A percentile compares a stretch with the other conserved stretches of the same genome.
These are phyloP conservation scores for Lepidostoma basale DNA, from an alignment of 1,140 invertebrate genomes.

Conservation along the genomic window DNA sequence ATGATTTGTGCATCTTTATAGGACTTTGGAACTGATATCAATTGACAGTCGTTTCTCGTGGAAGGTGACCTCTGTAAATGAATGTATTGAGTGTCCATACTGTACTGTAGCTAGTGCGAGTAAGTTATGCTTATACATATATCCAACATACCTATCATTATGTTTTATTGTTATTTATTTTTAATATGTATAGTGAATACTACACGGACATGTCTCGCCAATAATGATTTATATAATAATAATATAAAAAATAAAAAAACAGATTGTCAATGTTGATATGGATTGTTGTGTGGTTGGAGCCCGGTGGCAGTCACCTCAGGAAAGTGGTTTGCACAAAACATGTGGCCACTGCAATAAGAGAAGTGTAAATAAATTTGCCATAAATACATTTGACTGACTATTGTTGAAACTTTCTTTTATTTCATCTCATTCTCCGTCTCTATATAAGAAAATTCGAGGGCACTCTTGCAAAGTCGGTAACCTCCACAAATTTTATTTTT, in stretches of 20 bases:
- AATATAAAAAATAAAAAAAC: too few species aligned
- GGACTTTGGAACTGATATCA: too few species aligned
- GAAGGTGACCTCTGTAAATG: too few species aligned
- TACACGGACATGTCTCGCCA: slow-evolving; percentile 37
- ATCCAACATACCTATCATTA: slow-evolving; percentile 36
- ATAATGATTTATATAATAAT: slow-evolving; percentile 39
- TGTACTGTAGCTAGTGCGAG: slow-evolving; percentile 33
- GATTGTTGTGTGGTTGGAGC: slow-evolving; percentile 11
- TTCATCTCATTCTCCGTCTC: background rate
- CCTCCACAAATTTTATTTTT: too few species aligned
- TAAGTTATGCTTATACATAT: slow-evolving; percentile 39
- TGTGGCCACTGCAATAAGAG: slow-evolving; percentile 35
- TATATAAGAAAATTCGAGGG: too few species aligned
- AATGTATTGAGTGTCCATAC: slow-evolving; percentile 41
- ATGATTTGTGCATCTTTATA: too few species aligned
- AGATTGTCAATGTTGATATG: slow-evolving; percentile 37
- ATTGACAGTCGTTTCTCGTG: too few species aligned
- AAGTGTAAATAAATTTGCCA: slow-evolving; percentile 42
- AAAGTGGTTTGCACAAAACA: slow-evolving; percentile 17
- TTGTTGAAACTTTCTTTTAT: slow-evolving; percentile 34
- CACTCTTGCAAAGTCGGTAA: too few species aligned
- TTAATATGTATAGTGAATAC: slow-evolving; percentile 36
- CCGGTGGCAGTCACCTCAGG: slow-evolving; percentile 11
- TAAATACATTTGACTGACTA: slow-evolving; percentile 44
- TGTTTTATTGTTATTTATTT: slow-evolving; percentile 43